Conservation (phyloP, 2,113 vertebrate species). For the Carassius gibelio region DNA sequence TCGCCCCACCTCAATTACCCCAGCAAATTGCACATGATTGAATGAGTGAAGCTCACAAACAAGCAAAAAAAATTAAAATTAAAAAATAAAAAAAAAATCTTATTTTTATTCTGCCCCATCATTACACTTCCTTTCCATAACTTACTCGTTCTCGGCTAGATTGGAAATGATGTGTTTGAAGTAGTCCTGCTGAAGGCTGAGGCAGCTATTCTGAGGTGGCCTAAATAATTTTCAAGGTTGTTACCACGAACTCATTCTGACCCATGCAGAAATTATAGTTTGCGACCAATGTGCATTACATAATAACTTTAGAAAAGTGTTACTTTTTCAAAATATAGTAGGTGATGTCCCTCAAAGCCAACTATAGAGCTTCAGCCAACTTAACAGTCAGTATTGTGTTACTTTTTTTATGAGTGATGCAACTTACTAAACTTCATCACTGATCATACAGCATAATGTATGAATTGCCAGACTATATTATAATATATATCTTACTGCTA, state of each 20-base stretch:
- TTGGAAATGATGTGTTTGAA: conserved; percentile 10
- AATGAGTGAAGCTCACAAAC: conserved; percentile 49
- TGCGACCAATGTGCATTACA: not conserved
- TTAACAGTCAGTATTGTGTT: not conserved
- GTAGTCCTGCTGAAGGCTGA: conserved; percentile 26
- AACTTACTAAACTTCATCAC: not conserved
- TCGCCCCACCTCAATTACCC: conserved; percentile 54
- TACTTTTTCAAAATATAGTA: not conserved
- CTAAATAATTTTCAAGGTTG: conserved; percentile 28
- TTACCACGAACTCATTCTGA: not conserved
- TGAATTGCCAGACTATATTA: not conserved
- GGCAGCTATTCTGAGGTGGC: conserved; percentile 43
- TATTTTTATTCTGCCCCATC: not conserved
- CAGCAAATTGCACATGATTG: conserved; percentile 51
- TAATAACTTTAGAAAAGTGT: conserved; percentile 1
- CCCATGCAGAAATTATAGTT: not conserved
- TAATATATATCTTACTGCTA: not conserved
- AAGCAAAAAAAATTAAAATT: conserved; percentile 33
- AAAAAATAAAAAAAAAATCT: conserved; percentile 1
- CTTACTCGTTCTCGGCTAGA: not conserved
- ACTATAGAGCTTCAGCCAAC: not conserved
- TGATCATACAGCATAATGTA: not conserved
- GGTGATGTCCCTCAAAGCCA: not conserved
- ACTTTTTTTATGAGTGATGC: not conserved
- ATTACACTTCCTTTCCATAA: conserved; percentile 41